Evolutionary conservation across 2,888 invertebrate genomes (phyloP), one percentile per base, ranked within the genome.

Genomic region (Rapana venosa): DNA sequence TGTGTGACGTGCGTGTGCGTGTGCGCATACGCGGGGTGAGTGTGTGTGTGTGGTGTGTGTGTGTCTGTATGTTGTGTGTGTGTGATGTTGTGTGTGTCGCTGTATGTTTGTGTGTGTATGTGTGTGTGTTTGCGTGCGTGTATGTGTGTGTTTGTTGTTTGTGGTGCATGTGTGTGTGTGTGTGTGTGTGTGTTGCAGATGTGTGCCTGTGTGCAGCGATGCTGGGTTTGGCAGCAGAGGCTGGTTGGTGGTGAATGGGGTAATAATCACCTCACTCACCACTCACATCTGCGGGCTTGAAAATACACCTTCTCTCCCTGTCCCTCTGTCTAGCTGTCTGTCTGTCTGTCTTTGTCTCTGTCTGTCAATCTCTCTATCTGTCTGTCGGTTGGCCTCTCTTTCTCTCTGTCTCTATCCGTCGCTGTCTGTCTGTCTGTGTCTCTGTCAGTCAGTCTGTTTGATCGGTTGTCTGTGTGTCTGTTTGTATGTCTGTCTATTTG

Each of bases 21-120:
- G 66, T 66, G 66, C n/a, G n/a, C n/a, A n/a, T n/a, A n/a, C n/a
- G n/a, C n/a, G n/a, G n/a, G n/a, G n/a, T n/a, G n/a, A n/a, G n/a
- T 66, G 66, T 66, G 66, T 22, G 66, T 66, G 66, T 66, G 66
- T 66, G 13, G 17, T 66, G 66, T 66, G 13, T 66, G 66, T 77
- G 11, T 77, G 77, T 77, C 1, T 77, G 84, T 84, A 56, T 84
- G 84, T 84, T 22, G 61, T 77, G n/a, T 77, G 77, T 30, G n/a
- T 77, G 77, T 30, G n/a, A 26, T 47, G 56, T 32, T 47, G 56
- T 32, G 5, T 32, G 35, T 15, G 1, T 30, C 17, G 0, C 1
- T 61, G 15, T 15, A 20, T 61, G 61, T 61, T 4, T 61, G 61
- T 61, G 15, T 61, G 61, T 61, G 61, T 61, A 13, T 61, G 15